Evolutionary conservation across 1,140 invertebrate genomes (phyloP).

Genomic region (Drosophila mayri): DNA sequence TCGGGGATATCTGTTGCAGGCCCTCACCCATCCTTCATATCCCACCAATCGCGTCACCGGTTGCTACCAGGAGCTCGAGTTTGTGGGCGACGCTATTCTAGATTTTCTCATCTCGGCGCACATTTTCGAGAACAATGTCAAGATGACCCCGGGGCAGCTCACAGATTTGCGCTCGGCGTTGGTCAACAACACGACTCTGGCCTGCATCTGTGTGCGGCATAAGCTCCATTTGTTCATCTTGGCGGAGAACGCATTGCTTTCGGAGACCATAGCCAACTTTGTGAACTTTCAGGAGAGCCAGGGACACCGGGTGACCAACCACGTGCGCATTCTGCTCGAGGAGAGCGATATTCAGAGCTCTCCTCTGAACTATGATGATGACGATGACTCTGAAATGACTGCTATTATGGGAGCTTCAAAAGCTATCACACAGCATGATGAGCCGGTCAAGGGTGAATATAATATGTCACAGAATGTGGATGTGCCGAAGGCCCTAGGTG

Average conservation of each 20-base stretch:
- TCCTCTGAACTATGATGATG: conserved; percentile 57
- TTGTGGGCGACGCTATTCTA: conserved; percentile 97
- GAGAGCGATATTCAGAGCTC: conserved; percentile 86
- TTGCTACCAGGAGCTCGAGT: conserved; percentile 97
- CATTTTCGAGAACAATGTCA: conserved; percentile 91
- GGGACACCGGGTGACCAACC: conserved; percentile 88
- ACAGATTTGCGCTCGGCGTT: conserved; percentile 97
- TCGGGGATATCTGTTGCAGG: conserved; percentile 89
- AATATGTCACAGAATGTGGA: conserved; percentile 90
- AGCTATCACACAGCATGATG: neutral
- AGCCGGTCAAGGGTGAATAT: conserved; percentile 12
- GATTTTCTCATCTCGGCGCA: conserved; percentile 96
- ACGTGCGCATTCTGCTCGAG: conserved; percentile 88
- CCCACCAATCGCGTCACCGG: conserved; percentile 93
- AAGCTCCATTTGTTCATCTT: conserved; percentile 91
- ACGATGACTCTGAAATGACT: conserved; percentile 7
- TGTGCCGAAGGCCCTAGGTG: conserved; percentile 96
- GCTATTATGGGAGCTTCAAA: neutral
- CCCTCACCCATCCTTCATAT: conserved; percentile 97
- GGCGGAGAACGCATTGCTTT: conserved; percentile 88
- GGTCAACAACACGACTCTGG: conserved; percentile 98
- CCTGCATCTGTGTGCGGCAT: conserved; percentile 94
- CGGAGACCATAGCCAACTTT: conserved; percentile 91
- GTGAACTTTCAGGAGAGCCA: conserved; percentile 91
- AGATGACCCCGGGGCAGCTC: conserved; percentile 92